Base-by-base conservation (phyloP, 1,140 invertebrate species). In the Zaprionus ornatus region DNA sequence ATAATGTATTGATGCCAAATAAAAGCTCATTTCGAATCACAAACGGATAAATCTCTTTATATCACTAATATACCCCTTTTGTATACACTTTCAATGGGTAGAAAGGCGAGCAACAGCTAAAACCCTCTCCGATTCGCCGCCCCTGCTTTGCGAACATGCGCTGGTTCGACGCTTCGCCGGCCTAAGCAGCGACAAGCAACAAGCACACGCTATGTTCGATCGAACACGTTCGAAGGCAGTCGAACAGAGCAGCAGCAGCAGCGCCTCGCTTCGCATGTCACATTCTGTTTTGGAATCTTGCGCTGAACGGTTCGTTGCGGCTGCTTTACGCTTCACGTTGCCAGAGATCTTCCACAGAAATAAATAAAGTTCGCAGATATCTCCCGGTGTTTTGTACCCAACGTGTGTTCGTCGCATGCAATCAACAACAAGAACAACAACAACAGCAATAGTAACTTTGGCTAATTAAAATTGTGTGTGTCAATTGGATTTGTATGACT, bases 231-330 rank as follows among this genome's bases (percentile, higher is more conserved):
- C 1, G 10, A 35, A 13, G 12, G 52, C 64, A 48, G 40, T 15
- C 37, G 4, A 40, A 15, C n/a, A 3, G 27, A 60, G 52, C 42
- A 60, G 50, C 29, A 61, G n/a, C 42, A 68, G 48, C 27, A 50
- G 42, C n/a, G 29, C 50, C n/a, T 25, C 10, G 25, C 29, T 52
- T 19, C n/a, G 21, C 45, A 9, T 67, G 50, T 64, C 78, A 85
- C 78, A 85, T 79, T 85, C 82, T 68, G 75, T 73, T 73, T 79
- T 86, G 40, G 71, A 79, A 82, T 72, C 37, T 86, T 71, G 62
- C 72, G 75, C 42, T 79, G 82, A 82, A 40, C 82, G 79, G 74
- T 55, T 56, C 50, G 62, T 77, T 73, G 79, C 73, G 74, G 76
- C 66, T 77, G 65, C 35, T 73, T 4, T 3, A 32, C n/a, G 64